Evolutionary conservation across 2,113 vertebrate genomes (phyloP).

Genomic region (Marmota monax): DNA sequence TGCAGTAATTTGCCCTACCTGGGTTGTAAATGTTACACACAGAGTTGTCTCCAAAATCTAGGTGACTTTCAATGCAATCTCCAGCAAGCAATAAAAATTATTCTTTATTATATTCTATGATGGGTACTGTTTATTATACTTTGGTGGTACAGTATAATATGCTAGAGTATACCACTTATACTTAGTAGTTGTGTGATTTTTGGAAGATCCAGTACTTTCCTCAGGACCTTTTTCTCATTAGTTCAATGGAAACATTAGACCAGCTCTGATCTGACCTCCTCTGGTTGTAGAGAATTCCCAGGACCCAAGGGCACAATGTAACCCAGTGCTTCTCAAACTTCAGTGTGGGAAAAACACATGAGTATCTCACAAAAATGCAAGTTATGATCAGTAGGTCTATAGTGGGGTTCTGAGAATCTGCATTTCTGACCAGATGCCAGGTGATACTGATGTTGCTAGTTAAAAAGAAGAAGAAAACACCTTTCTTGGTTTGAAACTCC

Average conservation of each 20-base stretch:
- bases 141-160: too few species aligned
- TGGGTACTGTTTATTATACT: background rate
- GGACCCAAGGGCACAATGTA: background rate
- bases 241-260: background rate
- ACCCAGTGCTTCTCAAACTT: background rate
- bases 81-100: background rate
- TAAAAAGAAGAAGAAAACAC: background rate
- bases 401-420: background rate
- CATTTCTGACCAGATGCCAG: background rate
- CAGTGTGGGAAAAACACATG: background rate
- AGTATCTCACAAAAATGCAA: background rate
- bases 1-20: background rate
- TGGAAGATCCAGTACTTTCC: slow-evolving; percentile 17
- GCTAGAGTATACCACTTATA: background rate
- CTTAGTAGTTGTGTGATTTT: background rate
- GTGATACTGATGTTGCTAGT: background rate
- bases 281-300: background rate
- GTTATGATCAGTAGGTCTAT: background rate
- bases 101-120: background rate
- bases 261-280: background rate
- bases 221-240: background rate
- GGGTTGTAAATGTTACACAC: background rate
- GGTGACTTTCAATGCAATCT: background rate
- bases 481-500: background rate
- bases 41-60: background rate